Evolutionary conservation across 1,140 invertebrate species (phyloP).

Genomic region (Drosophila gunungcola): DNA sequence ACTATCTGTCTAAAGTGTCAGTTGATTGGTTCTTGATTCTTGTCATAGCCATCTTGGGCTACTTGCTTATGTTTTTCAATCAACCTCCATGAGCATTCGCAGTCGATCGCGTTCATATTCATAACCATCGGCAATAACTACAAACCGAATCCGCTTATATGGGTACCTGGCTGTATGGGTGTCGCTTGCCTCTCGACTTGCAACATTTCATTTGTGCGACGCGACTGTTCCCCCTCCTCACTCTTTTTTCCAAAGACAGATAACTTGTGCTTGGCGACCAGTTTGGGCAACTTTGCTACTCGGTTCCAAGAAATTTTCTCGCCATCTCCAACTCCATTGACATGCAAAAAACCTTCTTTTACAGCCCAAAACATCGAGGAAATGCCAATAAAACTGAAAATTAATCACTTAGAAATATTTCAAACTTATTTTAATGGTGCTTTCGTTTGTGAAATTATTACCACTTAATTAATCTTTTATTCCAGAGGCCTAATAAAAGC

Average conservation of each 20-base stretch:
- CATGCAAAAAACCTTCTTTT: constrained; percentile 47
- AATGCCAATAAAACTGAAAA: constrained; percentile 25
- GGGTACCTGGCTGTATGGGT: constrained; percentile 55
- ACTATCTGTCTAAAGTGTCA: constrained; percentile 7
- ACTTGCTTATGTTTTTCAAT: constrained; percentile 33
- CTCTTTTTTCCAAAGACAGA: constrained; percentile 15
- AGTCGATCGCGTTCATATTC: constrained; percentile 36
- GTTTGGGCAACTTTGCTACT: constrained; percentile 47
- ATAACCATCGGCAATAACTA: constrained; percentile 38
- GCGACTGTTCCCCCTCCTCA: constrained; percentile 11
- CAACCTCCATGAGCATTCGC: constrained; percentile 33
- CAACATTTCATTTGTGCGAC: constrained; percentile 56
- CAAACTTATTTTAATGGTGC: constrained; percentile 1
- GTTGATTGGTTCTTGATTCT: constrained; percentile 45
- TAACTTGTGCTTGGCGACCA: constrained; percentile 38
- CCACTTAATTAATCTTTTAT: not conserved
- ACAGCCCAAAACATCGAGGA: constrained; percentile 6
- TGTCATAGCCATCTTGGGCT: constrained; percentile 42
- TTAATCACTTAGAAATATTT: constrained; percentile 22
- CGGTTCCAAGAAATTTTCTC: constrained; percentile 69
- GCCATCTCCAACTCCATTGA: constrained; percentile 37
- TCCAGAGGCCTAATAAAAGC: not conserved
- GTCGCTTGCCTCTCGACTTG: constrained; percentile 55
- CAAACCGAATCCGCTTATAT: constrained; percentile 52
- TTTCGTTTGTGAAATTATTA: not conserved